Percentiles rank a stretch among this genome's conserved stretches.
phyloP scores from a whole-genome alignment of 1,140 invertebrate species.

The Ephestia elutella region DNA sequence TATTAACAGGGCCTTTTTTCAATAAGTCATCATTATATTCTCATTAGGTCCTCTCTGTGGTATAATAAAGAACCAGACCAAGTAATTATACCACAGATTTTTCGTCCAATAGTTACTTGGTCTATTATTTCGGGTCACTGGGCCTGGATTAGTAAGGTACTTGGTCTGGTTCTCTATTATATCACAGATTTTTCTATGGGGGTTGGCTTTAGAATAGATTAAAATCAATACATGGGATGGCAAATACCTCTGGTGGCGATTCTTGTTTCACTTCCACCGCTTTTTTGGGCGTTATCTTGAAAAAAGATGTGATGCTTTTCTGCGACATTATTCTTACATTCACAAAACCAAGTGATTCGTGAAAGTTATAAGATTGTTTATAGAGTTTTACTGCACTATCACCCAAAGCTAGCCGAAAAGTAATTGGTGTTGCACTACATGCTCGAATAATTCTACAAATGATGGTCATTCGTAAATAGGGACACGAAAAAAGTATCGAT shows the following conservation, averaged over 20 bases:
- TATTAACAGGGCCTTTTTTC: background rate
- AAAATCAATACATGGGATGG: too few species aligned
- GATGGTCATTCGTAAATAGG: background rate
- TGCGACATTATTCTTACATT: constrained; percentile 47
- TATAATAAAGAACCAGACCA: too few species aligned
- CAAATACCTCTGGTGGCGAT: background rate
- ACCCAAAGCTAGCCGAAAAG: background rate
- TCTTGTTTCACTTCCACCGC: constrained; percentile 20
- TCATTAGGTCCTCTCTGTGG: too few species aligned
- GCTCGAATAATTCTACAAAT: background rate
- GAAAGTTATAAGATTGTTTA: background rate
- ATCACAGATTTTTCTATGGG: too few species aligned
- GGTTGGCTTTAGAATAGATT: too few species aligned
- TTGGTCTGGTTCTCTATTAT: too few species aligned
- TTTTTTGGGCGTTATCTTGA: constrained; percentile 51
- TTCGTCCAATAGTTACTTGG: too few species aligned
- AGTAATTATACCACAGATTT: too few species aligned
- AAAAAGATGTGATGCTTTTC: constrained; percentile 61
- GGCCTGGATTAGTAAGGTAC: too few species aligned
- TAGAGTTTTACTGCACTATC: background rate
- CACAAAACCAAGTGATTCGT: background rate
- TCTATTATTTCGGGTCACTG: too few species aligned
- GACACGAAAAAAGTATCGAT: too few species aligned
- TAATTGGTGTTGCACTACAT: background rate
- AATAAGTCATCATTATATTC: too few species aligned